Evolutionary conservation across 2,797 vertebrate species (phyloP), one percentile per base, ranked within the genome.

Genomic region (Odontamblyopus lacepedii): DNA sequence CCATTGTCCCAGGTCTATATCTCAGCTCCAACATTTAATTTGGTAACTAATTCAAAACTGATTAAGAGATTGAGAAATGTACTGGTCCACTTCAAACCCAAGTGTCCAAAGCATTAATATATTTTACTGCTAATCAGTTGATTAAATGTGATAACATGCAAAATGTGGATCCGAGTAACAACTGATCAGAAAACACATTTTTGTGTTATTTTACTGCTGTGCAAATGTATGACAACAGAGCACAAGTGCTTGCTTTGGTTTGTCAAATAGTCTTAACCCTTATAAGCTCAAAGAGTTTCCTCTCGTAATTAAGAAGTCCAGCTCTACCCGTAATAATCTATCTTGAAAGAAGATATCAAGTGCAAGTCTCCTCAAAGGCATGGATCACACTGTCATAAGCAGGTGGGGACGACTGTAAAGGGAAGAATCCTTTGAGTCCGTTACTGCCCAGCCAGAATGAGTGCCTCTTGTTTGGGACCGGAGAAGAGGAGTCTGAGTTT

Each of bases 371-470:
- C 61, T 94, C 85, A 75, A 93, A 97, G 6, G 96, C 95, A 72
- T 95, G 96, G 80, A 98, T 96, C 87, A 98, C 95, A 63, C 95
- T 96, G 83, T 98, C 95, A 6, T 99, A 98, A 3, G 97, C 95
- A 0, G 97, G 97, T 60, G 98, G 97, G 0, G 96, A 95, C 0
- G 94, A 95, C 77, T 95, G 95, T 0, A 95, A 93, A 19, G 96
- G 93, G 1, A 96, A 91, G 74, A 95, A 96, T 41, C 93, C 90
- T 70, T 95, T 93, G 1, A 94, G 94, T 56, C 96, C 95, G 4
- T 91, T 96, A 75, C 84, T 91, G 19, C 94, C 96, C 83, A 97
- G 87, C 97, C 97, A 98, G 85, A 95, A 97, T 63, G 95, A 96
- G 63, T 97, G 93, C 0, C 95, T 95, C 23, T 93, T 93, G 69